phyloP scores from a whole-genome alignment of 2,113 vertebrate species.

The Cheirogaleus medius region DNA sequence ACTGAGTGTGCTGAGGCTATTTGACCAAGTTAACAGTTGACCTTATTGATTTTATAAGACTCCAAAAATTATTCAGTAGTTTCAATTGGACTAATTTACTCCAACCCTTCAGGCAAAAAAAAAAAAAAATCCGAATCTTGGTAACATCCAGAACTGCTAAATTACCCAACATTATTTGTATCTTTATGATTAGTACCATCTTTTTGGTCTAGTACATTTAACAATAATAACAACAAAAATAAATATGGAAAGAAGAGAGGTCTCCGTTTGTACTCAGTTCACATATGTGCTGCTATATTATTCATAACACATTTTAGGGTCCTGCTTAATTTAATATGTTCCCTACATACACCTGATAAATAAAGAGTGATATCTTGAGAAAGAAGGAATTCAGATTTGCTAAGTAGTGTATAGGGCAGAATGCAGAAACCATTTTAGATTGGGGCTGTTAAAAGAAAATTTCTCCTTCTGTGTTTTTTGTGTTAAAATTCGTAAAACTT shows the following conservation, averaged over 20 bases:
- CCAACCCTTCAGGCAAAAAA: background rate
- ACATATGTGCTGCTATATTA: background rate
- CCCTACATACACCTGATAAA: background rate
- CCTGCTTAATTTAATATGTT: slow-evolving; percentile 13
- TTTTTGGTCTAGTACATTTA: slow-evolving; percentile 26
- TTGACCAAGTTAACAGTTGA: background rate
- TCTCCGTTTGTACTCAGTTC: background rate
- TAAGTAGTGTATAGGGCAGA: background rate
- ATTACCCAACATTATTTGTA: background rate
- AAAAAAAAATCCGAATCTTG: background rate
- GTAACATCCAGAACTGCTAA: background rate
- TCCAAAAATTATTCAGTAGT: background rate
- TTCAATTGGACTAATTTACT: background rate
- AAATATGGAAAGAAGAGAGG: background rate
- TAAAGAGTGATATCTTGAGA: background rate
- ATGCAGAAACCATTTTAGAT: background rate
- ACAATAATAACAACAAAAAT: slow-evolving; percentile 10
- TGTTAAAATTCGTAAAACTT: background rate
- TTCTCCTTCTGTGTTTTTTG: background rate
- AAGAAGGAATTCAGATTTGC: background rate
- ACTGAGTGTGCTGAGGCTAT: background rate
- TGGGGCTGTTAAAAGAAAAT: background rate
- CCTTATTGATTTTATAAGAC: background rate
- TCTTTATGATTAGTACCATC: background rate
- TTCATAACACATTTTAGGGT: slow-evolving; percentile 21